Percentiles rank a stretch among this genome's conserved stretches.
phyloP scores from a whole-genome alignment of 2,113 vertebrate species.

The Neotoma lepida region DNA sequence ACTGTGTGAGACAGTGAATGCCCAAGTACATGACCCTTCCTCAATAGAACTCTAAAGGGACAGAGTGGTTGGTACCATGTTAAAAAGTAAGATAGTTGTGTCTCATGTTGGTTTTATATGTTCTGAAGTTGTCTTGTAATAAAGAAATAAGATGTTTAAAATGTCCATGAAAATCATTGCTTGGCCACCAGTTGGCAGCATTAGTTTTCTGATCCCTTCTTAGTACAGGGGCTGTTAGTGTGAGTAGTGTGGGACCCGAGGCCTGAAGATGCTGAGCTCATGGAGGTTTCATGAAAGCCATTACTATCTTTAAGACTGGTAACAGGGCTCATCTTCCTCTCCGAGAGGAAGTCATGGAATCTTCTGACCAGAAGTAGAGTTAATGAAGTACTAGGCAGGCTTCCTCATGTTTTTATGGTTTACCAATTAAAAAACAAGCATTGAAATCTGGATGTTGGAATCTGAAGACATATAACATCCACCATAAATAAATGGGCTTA shows the following conservation, averaged over 20 bases:
- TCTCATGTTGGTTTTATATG: neutral
- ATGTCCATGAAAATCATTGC: neutral
- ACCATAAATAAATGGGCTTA: neutral
- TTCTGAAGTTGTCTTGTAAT: neutral
- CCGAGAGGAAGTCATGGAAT: neutral
- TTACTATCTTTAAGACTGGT: neutral
- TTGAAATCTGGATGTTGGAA: neutral
- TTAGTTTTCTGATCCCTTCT: neutral
- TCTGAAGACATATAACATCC: no score
- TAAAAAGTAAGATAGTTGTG: neutral
- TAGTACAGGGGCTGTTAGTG: neutral
- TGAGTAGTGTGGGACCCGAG: no score
- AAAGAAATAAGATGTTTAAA: neutral
- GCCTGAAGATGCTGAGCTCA: neutral
- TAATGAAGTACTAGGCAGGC: conserved; percentile 19
- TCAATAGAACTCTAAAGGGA: neutral
- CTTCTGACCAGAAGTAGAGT: neutral
- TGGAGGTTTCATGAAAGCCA: neutral
- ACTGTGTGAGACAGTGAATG: neutral
- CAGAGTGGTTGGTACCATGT: neutral
- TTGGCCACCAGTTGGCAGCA: neutral
- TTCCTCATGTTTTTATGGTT: neutral
- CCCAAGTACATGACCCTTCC: neutral
- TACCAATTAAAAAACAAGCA: conserved; percentile 15
- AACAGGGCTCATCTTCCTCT: rapidly evolving